A percentile compares a stretch with the other conserved stretches of the same genome.
Conservation (phyloP, 1,140 invertebrate species). For the Mylabris phalerata region DNA sequence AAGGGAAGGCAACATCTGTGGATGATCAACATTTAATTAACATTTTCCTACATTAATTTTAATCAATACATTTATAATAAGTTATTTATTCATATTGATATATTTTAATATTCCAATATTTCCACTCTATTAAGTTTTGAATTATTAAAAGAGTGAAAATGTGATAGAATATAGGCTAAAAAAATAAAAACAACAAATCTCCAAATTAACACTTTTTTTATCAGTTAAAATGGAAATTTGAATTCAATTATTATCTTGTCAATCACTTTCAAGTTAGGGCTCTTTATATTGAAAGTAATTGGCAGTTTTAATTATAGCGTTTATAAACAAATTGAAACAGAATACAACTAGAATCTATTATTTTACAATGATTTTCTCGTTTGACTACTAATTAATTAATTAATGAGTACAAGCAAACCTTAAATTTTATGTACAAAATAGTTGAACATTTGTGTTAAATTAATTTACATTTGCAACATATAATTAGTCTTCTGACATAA, state of each 20-base stretch:
- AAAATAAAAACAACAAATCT: no score
- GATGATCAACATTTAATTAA: slow-evolving; percentile 10
- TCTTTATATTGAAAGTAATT: slow-evolving; percentile 15
- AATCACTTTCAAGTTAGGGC: slow-evolving; percentile 17
- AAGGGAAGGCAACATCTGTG: slow-evolving; percentile 15
- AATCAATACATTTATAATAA: background rate
- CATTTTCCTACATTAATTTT: background rate
- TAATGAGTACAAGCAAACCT: slow-evolving; percentile 4
- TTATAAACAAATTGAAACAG: background rate
- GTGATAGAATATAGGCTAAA: no score
- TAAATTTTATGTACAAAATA: slow-evolving; percentile 11
- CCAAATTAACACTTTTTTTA: background rate
- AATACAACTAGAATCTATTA: background rate
- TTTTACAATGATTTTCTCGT: background rate
- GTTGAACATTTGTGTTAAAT: background rate
- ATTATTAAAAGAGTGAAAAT: background rate
- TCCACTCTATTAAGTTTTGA: background rate
- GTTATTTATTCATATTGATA: background rate
- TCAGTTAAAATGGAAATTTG: background rate
- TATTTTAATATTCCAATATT: background rate
- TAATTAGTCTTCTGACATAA: slow-evolving; percentile 8
- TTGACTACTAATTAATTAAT: background rate
- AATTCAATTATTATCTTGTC: background rate
- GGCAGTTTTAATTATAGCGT: background rate
- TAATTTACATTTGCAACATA: slow-evolving; percentile 3